Base-by-base conservation (phyloP, 2,113 vertebrate genomes). In the Ibidorhyncha struthersii region DNA sequence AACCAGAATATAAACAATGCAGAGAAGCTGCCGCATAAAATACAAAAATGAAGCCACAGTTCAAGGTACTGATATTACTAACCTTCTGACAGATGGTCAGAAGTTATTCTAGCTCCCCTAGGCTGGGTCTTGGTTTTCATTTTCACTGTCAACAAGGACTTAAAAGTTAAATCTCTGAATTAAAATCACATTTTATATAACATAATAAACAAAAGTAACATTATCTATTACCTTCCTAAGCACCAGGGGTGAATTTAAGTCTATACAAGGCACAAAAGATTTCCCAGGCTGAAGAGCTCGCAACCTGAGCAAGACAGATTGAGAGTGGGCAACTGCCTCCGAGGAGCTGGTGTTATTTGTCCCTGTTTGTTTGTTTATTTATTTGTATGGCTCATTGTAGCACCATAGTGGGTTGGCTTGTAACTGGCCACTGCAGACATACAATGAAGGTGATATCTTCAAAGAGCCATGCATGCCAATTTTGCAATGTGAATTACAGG, bases 1-100 rank as follows among this genome's bases (percentile, higher is more conserved):
- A 52, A n/a, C 8, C 34, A 88, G 50, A 93, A 83, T 23, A 86
- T 95, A 96, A 98, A 98, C 96, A 98, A 82, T 5, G 26, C 49
- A 52, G 50, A 97, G 93, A 92, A 82, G 86, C 66, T 92, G 77
- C 82, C 66, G 76, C 65, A 62, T 20, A 40, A 70, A 95, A 85
- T 22, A 69, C 0, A 2, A 90, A 95, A 93, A 86, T 7, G 36
- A 92, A 97, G 92, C 41, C 89, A 73, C 3, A 80, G 96, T 90
- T 97, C 93, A 95, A 96, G 83, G 95, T 5, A 82, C 32, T 14
- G 58, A 27, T 63, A 58, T 20, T 61, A 66, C 55, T 66, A 88
- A 77, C 47, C 32, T 95, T 84, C 70, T 59, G 90, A 53, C 34
- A 90, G 87, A 91, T 45, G 34, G 59, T 20, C 59, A 91, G 38